These are phyloP conservation scores for Mastomys coucha DNA, from an alignment of 2,113 vertebrate genomes.

Conservation along the genomic window DNA sequence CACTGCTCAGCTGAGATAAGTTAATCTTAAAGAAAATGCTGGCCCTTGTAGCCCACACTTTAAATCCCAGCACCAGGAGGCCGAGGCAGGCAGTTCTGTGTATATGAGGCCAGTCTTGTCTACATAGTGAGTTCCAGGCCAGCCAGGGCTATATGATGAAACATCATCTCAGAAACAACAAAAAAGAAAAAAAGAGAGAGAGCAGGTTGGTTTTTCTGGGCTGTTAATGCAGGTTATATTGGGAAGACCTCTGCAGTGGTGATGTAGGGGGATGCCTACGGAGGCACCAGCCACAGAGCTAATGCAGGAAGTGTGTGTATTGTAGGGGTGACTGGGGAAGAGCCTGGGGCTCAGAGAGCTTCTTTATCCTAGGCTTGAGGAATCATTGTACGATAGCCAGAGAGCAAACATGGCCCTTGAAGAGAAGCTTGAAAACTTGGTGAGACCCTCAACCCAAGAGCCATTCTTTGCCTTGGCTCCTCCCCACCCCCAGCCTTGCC, in stretches of 20 bases:
- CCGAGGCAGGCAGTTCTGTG: background rate
- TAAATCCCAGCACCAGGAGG: background rate
- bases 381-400: constrained; percentile 79
- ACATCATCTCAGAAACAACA: background rate
- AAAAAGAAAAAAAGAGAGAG: background rate
- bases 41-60: background rate
- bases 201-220: background rate
- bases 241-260: background rate
- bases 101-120: background rate
- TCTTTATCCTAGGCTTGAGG: constrained; percentile 83
- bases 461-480: background rate
- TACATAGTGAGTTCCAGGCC: background rate
- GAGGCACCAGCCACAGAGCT: background rate
- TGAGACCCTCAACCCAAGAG: constrained; percentile 63
- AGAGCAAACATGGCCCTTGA: constrained; percentile 90
- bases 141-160: background rate
- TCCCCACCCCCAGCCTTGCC: background rate
- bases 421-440: constrained; percentile 89
- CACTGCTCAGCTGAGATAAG: background rate
- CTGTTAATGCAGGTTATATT: background rate
- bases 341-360: background rate
- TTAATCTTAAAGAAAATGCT: background rate
- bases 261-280: background rate
- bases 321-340: background rate
- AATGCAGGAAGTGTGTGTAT: background rate